Conservation (phyloP, 64 coral and sea anemone species). For the Porites lutea region DNA sequence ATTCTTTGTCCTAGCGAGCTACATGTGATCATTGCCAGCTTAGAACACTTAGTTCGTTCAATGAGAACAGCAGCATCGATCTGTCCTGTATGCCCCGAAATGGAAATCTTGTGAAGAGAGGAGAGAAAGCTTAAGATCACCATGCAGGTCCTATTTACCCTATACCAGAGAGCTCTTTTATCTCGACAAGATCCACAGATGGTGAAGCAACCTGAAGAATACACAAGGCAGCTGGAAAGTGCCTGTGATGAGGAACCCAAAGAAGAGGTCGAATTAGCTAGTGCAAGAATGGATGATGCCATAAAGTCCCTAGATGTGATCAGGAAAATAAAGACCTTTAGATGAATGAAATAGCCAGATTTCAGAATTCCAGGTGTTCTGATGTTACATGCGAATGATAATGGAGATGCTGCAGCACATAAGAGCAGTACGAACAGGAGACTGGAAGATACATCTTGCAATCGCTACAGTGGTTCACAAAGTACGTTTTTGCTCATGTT, state of each 20-base stretch:
- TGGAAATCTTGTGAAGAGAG: background rate
- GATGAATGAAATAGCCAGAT: no score
- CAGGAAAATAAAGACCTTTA: no score
- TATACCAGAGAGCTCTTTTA: constrained; percentile 8
- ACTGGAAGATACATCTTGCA: no score
- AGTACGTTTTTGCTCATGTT: no score
- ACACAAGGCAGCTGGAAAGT: constrained; percentile 1
- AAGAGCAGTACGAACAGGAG: no score
- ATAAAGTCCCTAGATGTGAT: background rate
- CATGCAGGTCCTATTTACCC: background rate
- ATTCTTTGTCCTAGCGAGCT: constrained; percentile 54
- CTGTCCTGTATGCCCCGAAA: constrained; percentile 11
- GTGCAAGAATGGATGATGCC: background rate
- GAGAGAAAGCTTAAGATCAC: background rate
- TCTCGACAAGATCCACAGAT: constrained; percentile 12
- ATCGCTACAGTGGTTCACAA: no score
- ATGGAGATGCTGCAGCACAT: no score
- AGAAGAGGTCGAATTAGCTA: constrained; percentile 6
- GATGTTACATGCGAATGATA: no score
- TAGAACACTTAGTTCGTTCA: background rate
- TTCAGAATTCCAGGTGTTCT: no score
- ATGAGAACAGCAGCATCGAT: background rate
- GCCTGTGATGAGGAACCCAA: constrained; percentile 3
- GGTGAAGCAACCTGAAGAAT: background rate
- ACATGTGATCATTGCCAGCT: constrained; percentile 16